These are phyloP conservation scores for Periplaneta americana DNA, from an alignment of 1,140 invertebrate genomes.

Conservation along the genomic window DNA sequence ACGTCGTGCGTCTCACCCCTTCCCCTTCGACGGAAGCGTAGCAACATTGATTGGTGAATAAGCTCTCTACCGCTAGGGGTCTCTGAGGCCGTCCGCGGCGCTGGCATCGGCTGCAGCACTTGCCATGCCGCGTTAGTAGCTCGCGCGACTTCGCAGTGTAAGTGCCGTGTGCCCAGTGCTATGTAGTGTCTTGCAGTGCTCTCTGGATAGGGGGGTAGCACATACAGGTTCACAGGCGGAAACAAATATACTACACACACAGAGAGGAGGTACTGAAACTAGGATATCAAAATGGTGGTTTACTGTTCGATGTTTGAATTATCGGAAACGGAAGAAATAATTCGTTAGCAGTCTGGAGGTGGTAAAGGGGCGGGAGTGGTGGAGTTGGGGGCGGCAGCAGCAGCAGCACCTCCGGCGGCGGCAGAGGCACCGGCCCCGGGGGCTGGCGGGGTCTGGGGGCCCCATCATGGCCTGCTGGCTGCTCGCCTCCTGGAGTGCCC, in stretches of 20 bases:
- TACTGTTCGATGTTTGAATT: neutral
- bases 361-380: conserved; percentile 2
- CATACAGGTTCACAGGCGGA: neutral
- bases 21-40: neutral
- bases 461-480: conserved; percentile 17
- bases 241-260: neutral
- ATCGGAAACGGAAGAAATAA: neutral
- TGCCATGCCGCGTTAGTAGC: neutral
- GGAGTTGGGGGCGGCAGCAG: conserved; percentile 7
- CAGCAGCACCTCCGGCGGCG: neutral
- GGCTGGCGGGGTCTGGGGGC: conserved; percentile 8
- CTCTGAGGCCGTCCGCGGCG: neutral
- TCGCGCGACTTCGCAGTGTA: neutral
- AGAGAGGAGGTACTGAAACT: neutral
- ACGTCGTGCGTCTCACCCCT: neutral
- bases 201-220: neutral
- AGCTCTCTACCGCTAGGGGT: neutral
- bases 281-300: conserved; percentile 6
- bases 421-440: neutral
- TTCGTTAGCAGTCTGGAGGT: conserved; percentile 7
- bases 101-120: neutral
- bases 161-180: neutral
- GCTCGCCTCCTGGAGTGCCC: conserved; percentile 13
- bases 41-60: neutral
- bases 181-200: neutral